Evolutionary conservation across 2,888 invertebrate species (phyloP), one percentile per base, ranked within the genome.

Genomic region (Pachliopta kotzebuea): DNA sequence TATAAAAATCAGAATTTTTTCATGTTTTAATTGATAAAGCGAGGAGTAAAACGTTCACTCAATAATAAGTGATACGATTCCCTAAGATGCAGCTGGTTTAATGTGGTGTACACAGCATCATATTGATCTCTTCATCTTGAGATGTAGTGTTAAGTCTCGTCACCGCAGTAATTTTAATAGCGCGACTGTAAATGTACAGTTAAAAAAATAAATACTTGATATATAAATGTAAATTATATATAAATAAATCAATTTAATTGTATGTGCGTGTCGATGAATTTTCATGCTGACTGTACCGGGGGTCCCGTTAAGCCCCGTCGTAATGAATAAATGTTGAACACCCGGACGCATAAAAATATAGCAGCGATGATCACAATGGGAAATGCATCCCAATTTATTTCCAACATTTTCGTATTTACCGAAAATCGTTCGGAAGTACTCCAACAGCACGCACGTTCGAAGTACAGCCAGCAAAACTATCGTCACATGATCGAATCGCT

Each of bases 171-270:
- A 29, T 29, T 8, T 29, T 8, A 31, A 8, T 31, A 31, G 14
- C 37, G 11, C 11, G 14, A 37, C 6, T 26, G 37, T 37, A 14
- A 14, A 37, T 37, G 37, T 37, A 4, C 14, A 11, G 37, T 31
- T 11, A 1, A 31, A 31, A 9, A 31, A 7, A 31, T 11, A 31
- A 4, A 31, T 2, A 4, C 20, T n/a, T 45, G 42, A 57, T 58
- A 58, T 58, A 42, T 23, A 58, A 54, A 58, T 68, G 62, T 57
- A 58, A 56, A 60, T 56, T 63, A 65, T 53, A 63, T 58, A 57
- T 58, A 58, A 63, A 42, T 31, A 58, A 54, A 58, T 68, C 60
- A 57, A 58, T 62, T 62, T 52, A 58, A 29, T 58, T 18, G 42
- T n/a, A 29, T 49, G 11, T 14, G 23, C 49, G 54, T 21, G 8